Base-by-base conservation (phyloP, 2,888 invertebrate species). In the Hoplodrina ambigua region DNA sequence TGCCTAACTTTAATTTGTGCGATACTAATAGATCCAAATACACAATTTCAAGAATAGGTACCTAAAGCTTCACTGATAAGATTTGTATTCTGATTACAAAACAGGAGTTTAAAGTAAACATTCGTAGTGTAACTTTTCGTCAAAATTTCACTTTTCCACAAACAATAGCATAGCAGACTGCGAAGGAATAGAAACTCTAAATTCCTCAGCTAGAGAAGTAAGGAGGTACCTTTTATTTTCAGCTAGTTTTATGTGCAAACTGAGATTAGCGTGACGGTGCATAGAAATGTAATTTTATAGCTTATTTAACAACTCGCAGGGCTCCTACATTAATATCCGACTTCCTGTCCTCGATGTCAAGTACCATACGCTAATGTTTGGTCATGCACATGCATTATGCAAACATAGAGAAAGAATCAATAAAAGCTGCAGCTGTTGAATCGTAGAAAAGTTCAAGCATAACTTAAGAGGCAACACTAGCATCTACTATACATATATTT, bases 271-370 rank as follows among this genome's bases (percentile, higher is more conserved):
- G 69, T 77, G 77, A 70, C 67, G 46, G 41, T 61, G 58, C 75
- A 78, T 78, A 59, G 52, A 74, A 56, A 70, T 64, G 8, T 44
- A 8, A 56, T 62, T 63, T 65, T 67, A 80, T 61, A 61, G 41
- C 50, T 59, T 66, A 65, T 70, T 69, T 66, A 63, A 64, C 63
- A 74, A 67, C 65, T 64, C 53, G 53, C 64, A 56, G 25, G 56
- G 66, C 62, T 78, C 54, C 66, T 74, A 58, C 72, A 63, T 79
- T 81, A 82, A 80, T 85, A 83, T 81, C 76, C 65, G 80, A 90
- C 89, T 92, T 93, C 92, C 92, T 92, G 89, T 82, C 87, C 85
- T 84, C 84, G 84, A 86, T 85, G 87, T 90, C 87, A 88, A 92
- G 89, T 86, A 85, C 73, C 81, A 82, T 77, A 80, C 81, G 74